Conservation (phyloP, 1,140 invertebrate genomes). For the Aphis craccivora region DNA sequence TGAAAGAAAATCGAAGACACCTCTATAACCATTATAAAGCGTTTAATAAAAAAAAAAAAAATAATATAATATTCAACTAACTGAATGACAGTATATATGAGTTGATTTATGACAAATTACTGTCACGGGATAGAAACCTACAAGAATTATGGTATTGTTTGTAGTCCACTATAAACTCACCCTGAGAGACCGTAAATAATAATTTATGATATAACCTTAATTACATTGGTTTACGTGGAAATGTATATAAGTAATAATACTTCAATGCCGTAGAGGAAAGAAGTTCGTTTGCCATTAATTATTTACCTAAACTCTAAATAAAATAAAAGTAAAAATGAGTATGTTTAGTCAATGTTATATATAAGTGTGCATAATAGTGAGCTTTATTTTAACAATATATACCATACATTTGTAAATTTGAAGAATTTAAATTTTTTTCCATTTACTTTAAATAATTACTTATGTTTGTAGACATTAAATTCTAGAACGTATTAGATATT, state of each 20-base stretch:
- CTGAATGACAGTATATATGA: neutral
- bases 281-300: slow-evolving; percentile 22
- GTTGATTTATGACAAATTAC: slow-evolving; percentile 29
- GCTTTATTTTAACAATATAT: neutral
- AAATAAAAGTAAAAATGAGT: neutral
- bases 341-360: neutral
- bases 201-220: slow-evolving; percentile 44
- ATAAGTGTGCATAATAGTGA: neutral
- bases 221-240: neutral
- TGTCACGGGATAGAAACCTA: neutral
- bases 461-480: neutral
- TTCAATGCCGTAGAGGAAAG: neutral
- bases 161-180: neutral
- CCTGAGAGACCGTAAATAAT: slow-evolving; percentile 50
- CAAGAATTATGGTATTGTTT: neutral
- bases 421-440: neutral
- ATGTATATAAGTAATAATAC: neutral
- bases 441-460: too few species aligned
- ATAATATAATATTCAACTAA: neutral
- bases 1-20: neutral
- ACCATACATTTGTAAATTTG: neutral
- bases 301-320: neutral
- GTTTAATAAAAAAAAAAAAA: neutral
- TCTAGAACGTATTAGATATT: neutral
- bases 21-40: neutral